Conservation (phyloP, 1,140 invertebrate species). For the Drosophila burlai region DNA sequence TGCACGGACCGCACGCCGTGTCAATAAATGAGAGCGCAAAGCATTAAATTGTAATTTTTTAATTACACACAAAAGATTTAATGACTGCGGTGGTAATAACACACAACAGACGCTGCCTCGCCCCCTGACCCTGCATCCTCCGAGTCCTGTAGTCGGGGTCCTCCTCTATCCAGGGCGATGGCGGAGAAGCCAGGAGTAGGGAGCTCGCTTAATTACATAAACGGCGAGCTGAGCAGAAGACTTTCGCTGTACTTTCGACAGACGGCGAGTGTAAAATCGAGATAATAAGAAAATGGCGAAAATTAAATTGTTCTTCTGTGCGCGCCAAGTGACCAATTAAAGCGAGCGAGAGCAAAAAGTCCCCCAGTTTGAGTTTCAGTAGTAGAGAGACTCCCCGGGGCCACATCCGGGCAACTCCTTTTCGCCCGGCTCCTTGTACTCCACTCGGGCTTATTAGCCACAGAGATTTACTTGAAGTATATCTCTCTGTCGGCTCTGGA, state of each 20-base stretch:
- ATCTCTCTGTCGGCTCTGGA: constrained; percentile 9
- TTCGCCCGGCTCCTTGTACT: constrained; percentile 15
- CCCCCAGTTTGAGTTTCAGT: constrained; percentile 27
- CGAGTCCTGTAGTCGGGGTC: neutral
- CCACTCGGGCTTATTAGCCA: constrained; percentile 35
- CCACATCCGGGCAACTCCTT: constrained; percentile 30
- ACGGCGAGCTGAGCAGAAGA: constrained; percentile 25
- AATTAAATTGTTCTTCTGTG: constrained; percentile 80
- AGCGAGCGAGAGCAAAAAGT: constrained; percentile 59
- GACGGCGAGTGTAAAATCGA: constrained; percentile 67
- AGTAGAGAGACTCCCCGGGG: constrained; percentile 16
- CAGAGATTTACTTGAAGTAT: constrained; percentile 65
- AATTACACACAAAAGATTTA: constrained; percentile 82
- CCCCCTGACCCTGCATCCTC: constrained; percentile 2
- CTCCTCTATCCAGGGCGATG: too few species aligned
- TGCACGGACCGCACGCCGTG: constrained; percentile 31
- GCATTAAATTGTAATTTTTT: constrained; percentile 82
- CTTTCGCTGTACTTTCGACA: constrained; percentile 18
- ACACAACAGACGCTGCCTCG: constrained; percentile 60
- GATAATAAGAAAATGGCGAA: constrained; percentile 80
- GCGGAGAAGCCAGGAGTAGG: constrained; percentile 49
- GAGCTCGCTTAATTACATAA: constrained; percentile 78
- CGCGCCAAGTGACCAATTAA: constrained; percentile 81
- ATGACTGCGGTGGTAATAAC: constrained; percentile 74
- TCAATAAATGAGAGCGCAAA: constrained; percentile 73